Evolutionary conservation across 2,113 vertebrate species (phyloP).

Genomic region (Perccottus glenii): DNA sequence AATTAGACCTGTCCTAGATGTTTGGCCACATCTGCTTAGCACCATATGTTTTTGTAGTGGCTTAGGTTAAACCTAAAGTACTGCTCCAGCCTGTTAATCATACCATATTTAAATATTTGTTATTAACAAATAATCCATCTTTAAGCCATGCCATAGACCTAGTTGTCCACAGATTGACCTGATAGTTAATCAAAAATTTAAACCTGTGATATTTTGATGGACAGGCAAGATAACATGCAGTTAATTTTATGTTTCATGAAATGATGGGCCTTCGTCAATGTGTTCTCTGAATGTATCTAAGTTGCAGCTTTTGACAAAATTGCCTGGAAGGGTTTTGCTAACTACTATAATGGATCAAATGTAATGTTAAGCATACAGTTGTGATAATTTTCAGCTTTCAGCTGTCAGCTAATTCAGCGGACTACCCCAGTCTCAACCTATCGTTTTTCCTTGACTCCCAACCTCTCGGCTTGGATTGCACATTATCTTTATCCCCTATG

Average conservation of each 20-base stretch:
- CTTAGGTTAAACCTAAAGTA: slow-evolving; percentile 36
- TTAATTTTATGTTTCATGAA: slow-evolving; percentile 17
- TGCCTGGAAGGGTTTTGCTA: slow-evolving; percentile 51
- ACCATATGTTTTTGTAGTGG: slow-evolving; percentile 60
- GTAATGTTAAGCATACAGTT: slow-evolving; percentile 52
- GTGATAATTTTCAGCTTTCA: slow-evolving; percentile 66
- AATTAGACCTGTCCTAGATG: slow-evolving; percentile 74
- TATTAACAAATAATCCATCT: slow-evolving; percentile 31
- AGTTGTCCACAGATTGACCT: slow-evolving; percentile 4
- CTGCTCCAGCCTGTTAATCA: slow-evolving; percentile 39
- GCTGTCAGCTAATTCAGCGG: slow-evolving; percentile 52
- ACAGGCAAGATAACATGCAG: neutral
- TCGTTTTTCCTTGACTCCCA: slow-evolving; percentile 66
- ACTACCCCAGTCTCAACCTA: slow-evolving; percentile 44
- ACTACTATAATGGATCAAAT: slow-evolving; percentile 29
- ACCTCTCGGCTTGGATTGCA: slow-evolving; percentile 59
- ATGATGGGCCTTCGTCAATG: slow-evolving; percentile 5
- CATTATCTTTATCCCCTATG: slow-evolving; percentile 73
- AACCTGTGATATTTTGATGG: slow-evolving; percentile 7
- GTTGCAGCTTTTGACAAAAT: slow-evolving; percentile 15
- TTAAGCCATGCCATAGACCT: slow-evolving; percentile 34
- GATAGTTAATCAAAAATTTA: slow-evolving; percentile 11
- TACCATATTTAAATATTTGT: slow-evolving; percentile 15
- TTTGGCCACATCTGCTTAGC: slow-evolving; percentile 57
- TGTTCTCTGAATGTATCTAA: neutral